These are phyloP conservation scores for Tyrophagus putrescentiae DNA, from an alignment of 1,140 invertebrate species.

Conservation along the genomic window DNA sequence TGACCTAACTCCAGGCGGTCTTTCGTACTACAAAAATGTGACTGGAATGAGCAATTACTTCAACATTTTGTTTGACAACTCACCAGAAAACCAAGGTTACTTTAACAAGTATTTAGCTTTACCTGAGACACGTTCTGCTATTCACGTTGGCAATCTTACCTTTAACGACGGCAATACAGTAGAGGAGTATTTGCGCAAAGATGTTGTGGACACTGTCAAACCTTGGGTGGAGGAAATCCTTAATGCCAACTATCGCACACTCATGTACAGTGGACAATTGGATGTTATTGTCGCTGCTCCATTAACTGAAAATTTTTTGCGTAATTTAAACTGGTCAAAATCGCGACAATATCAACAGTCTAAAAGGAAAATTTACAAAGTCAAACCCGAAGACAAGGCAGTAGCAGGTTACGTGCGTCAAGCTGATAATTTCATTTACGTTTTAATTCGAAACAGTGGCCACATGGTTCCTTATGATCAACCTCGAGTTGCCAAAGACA, in stretches of 20 bases:
- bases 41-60: slow-evolving; percentile 63
- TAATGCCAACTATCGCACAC: slow-evolving; percentile 30
- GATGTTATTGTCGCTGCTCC: slow-evolving; percentile 70
- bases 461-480: slow-evolving; percentile 70
- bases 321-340: slow-evolving; percentile 47
- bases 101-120: slow-evolving; percentile 34
- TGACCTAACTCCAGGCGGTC: slow-evolving; percentile 51
- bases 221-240: slow-evolving; percentile 52
- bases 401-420: slow-evolving; percentile 60
- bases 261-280: slow-evolving; percentile 58
- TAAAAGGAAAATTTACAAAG: slow-evolving; percentile 47
- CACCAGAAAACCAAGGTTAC: slow-evolving; percentile 35
- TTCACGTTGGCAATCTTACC: slow-evolving; percentile 64
- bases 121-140: slow-evolving; percentile 45
- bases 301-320: slow-evolving; percentile 53
- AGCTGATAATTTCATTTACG: slow-evolving; percentile 53
- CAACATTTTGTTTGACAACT: slow-evolving; percentile 52
- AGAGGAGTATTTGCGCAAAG: slow-evolving; percentile 49
- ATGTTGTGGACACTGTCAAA: slow-evolving; percentile 66
- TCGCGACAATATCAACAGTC: slow-evolving; percentile 48
- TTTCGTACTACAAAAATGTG: slow-evolving; percentile 50
- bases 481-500: slow-evolving; percentile 54
- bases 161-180: slow-evolving; percentile 44
- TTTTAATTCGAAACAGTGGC: slow-evolving; percentile 59
- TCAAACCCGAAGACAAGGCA: slow-evolving; percentile 41